phyloP scores from a whole-genome alignment of 1,140 invertebrate species.

The Drosophila punjabiensis region DNA sequence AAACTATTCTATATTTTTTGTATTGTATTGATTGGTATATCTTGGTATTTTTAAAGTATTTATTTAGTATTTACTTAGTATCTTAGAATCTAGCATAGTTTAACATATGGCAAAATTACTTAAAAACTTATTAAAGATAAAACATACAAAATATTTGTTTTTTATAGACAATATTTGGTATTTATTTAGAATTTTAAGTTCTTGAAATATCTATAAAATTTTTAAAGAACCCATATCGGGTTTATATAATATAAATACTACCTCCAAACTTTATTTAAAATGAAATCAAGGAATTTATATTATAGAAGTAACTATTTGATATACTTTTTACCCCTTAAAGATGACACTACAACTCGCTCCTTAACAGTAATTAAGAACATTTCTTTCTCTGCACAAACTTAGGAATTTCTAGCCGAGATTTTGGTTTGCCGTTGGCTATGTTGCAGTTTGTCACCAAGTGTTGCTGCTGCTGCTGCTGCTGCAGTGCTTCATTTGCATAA shows the following conservation, averaged over 20 bases:
- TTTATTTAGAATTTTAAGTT: background rate
- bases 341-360: too few species aligned
- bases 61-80: background rate
- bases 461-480: conserved; percentile 53
- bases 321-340: too few species aligned
- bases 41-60: background rate
- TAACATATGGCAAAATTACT: too few species aligned
- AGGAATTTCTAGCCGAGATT: conserved; percentile 37
- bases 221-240: background rate
- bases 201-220: background rate
- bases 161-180: background rate
- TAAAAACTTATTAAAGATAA: too few species aligned
- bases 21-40: background rate
- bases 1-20: background rate
- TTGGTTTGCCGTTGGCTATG: conserved; percentile 41
- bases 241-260: background rate
- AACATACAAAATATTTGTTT: background rate
- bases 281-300: background rate
- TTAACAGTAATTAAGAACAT: conserved; percentile 10
- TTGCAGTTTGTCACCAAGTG: conserved; percentile 53
- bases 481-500: conserved; percentile 80
- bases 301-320: background rate
- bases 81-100: too few species aligned
- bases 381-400: conserved; percentile 23
- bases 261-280: background rate